These are phyloP conservation scores for Phortica variegata DNA, from an alignment of 1,140 invertebrate species.

Conservation along the genomic window DNA sequence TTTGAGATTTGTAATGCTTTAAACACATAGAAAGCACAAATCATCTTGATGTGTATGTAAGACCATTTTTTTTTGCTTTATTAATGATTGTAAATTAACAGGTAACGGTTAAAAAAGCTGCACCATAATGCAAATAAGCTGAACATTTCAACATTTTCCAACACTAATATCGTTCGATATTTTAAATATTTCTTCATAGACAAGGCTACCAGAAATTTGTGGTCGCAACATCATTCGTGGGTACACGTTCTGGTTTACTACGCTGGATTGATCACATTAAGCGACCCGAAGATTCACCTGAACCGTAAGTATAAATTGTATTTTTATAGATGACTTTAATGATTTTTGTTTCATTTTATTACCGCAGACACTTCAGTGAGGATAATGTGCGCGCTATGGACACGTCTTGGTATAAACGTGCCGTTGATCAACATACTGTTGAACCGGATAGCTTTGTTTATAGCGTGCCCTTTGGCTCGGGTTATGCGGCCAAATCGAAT, in stretches of 20 bases:
- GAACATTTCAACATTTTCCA: no score
- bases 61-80: neutral
- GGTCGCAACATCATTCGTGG: slow-evolving; percentile 80
- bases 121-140: no score
- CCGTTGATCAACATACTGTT: slow-evolving; percentile 84
- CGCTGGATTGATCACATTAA: slow-evolving; percentile 76
- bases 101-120: no score
- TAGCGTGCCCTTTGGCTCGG: slow-evolving; percentile 84
- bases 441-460: slow-evolving; percentile 89
- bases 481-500: slow-evolving; percentile 62
- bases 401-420: slow-evolving; percentile 88
- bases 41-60: neutral
- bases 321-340: neutral
- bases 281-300: slow-evolving; percentile 60
- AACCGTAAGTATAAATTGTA: slow-evolving; percentile 63
- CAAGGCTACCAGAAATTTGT: slow-evolving; percentile 84
- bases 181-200: slow-evolving; percentile 62
- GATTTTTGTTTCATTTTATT: neutral
- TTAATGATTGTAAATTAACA: neutral
- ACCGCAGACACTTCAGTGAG: slow-evolving; percentile 77
- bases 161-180: slow-evolving; percentile 6
- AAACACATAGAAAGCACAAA: slow-evolving; percentile 1
- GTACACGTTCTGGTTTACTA: slow-evolving; percentile 83
- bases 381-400: slow-evolving; percentile 81
- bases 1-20: neutral